Evolutionary conservation across 2,888 invertebrate species (phyloP), one percentile per base, ranked within the genome.

Genomic region (Plebejus argus): DNA sequence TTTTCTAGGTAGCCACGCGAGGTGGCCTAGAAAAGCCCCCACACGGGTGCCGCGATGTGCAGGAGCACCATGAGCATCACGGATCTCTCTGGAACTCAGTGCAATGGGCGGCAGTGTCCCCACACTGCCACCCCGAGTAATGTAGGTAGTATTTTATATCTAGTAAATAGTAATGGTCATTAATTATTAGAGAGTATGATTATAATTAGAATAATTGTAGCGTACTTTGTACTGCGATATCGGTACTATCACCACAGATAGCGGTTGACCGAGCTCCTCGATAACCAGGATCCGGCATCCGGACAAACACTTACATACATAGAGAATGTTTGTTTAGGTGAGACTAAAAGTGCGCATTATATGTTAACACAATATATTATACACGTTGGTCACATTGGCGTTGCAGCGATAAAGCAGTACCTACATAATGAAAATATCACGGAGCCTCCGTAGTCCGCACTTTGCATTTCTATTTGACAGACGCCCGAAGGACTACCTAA

Each of bases 191-290:
- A 39, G 10, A 39, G 39, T 7, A 45, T 78, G 79, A 79, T 81
- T 79, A 80, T 39, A 79, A 80, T 82, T 81, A 81, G 77, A 80
- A 77, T 78, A 79, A 79, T 76, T 79, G 76, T 76, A 77, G 66
- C 80, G 80, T 80, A 82, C 81, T 81, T 80, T 81, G 78, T 79
- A 83, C 80, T 81, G 78, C 83, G 80, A 81, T 85, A 84, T 84
- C 85, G 81, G 79, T 81, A 76, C 84, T 88, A 86, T 88, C 86
- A 78, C 80, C 61, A 70, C 76, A 80, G 88, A 88, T 89, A 87
- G 84, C 83, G 83, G 83, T 83, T 87, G 86, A 87, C 87, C 85
- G 85, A 82, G 84, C 81, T 82, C 82, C 76, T 79, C 81, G 85
- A 86, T 87, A 85, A 82, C 78, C 75, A 49, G 78, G 81, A 83